phyloP scores from a whole-genome alignment of 2,113 vertebrate species.

The Indicator indicator region DNA sequence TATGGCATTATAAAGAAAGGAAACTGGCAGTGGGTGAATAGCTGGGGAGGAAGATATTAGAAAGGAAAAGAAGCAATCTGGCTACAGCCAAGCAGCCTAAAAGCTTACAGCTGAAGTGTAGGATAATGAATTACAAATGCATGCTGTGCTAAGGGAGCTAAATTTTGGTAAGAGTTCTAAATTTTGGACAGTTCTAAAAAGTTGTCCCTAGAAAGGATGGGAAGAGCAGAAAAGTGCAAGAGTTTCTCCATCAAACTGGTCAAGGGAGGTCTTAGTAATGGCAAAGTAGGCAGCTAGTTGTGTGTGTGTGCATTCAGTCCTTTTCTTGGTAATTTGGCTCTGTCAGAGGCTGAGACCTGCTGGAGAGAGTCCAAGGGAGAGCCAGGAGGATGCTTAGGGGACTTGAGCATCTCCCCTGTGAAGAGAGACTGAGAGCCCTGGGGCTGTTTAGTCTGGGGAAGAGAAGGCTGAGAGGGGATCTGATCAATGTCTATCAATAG shows the following conservation, averaged over 20 bases:
- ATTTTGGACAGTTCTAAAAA: background rate
- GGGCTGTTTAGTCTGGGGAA: too few relatives aligned
- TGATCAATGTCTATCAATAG: too few relatives aligned
- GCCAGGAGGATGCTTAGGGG: too few relatives aligned
- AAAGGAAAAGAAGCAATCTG: background rate
- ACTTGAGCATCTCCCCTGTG: too few relatives aligned
- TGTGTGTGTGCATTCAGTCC: background rate
- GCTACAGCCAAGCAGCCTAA: background rate
- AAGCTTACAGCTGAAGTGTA: background rate
- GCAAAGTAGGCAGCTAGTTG: background rate
- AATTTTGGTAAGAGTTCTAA: background rate
- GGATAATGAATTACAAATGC: background rate
- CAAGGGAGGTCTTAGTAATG: background rate
- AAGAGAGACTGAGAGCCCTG: too few relatives aligned
- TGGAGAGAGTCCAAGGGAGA: too few relatives aligned
- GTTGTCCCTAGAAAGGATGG: background rate
- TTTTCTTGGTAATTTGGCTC: background rate
- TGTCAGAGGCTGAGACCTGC: too few relatives aligned
- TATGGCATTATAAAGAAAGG: background rate
- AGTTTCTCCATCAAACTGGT: background rate
- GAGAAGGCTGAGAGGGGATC: too few relatives aligned
- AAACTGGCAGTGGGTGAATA: slow-evolving; percentile 4
- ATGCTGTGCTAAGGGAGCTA: background rate
- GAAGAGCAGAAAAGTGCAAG: background rate
- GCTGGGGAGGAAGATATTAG: slow-evolving; percentile 17